phyloP scores from a whole-genome alignment of 2,113 vertebrate genomes.

The Mirza zaza region DNA sequence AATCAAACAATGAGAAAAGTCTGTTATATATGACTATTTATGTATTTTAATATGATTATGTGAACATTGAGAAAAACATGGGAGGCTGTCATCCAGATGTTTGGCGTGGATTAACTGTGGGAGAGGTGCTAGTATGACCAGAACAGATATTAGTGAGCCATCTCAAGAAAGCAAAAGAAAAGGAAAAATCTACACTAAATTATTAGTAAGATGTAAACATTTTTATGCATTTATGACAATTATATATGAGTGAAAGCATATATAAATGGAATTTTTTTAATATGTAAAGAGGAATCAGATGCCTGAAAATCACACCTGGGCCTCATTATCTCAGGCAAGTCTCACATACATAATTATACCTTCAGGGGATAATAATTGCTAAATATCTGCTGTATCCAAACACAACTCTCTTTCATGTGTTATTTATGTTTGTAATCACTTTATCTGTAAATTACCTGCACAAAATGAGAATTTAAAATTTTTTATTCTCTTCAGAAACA shows the following conservation, averaged over 20 bases:
- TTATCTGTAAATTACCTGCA: not conserved
- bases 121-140: not conserved
- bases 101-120: not conserved
- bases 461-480: constrained; percentile 21
- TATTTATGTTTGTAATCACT: not conserved
- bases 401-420: not conserved
- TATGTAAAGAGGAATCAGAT: not conserved
- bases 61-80: not conserved
- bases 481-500: not conserved
- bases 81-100: not conserved
- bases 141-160: not conserved
- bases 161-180: not conserved
- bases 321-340: not conserved
- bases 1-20: not conserved
- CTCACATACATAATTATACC: not conserved
- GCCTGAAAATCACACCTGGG: not conserved
- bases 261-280: constrained; percentile 41
- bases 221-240: constrained; percentile 25
- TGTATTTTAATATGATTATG: not conserved
- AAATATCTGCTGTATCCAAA: not conserved
- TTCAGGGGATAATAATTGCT: constrained; percentile 13
- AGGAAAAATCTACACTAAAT: not conserved
- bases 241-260: not conserved
- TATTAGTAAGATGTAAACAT: not conserved
- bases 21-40: not conserved